Evolutionary conservation across 2,797 vertebrate species (phyloP).

Genomic region (Ara ararauna): DNA sequence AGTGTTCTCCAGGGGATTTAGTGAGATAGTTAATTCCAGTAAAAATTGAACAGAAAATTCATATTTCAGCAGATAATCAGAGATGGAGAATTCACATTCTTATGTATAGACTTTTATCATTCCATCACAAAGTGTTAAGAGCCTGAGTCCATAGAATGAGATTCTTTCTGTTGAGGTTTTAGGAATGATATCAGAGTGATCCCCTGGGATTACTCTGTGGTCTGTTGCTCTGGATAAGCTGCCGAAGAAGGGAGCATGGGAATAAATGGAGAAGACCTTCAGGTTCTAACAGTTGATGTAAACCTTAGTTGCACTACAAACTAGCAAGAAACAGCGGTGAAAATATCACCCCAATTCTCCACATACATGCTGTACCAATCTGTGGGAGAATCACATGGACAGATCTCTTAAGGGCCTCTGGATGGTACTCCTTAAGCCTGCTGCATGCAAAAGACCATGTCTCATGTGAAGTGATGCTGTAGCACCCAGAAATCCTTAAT

Average conservation of each 20-base stretch:
- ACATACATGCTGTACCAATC: background rate
- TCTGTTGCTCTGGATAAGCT: background rate
- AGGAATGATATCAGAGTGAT: background rate
- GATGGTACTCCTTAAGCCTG: background rate
- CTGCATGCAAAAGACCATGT: background rate
- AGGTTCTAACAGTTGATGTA: background rate
- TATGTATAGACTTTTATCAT: background rate
- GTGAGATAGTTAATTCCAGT: background rate
- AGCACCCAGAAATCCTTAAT: background rate
- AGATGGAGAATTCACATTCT: background rate
- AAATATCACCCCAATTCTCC: background rate
- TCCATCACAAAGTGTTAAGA: background rate
- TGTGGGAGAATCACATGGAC: background rate
- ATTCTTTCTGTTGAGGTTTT: background rate
- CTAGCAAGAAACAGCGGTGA: background rate
- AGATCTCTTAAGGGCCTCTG: background rate
- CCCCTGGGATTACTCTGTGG: background rate
- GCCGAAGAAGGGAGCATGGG: background rate
- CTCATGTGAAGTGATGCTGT: background rate
- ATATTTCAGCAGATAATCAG: background rate
- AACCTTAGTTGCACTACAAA: background rate
- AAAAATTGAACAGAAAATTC: constrained; percentile 2
- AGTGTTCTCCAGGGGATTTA: background rate
- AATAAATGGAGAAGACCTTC: background rate
- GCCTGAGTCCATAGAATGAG: background rate